These are phyloP conservation scores for Entelurus aequoreus DNA, from an alignment of 2,113 vertebrate species.

Conservation along the genomic window DNA sequence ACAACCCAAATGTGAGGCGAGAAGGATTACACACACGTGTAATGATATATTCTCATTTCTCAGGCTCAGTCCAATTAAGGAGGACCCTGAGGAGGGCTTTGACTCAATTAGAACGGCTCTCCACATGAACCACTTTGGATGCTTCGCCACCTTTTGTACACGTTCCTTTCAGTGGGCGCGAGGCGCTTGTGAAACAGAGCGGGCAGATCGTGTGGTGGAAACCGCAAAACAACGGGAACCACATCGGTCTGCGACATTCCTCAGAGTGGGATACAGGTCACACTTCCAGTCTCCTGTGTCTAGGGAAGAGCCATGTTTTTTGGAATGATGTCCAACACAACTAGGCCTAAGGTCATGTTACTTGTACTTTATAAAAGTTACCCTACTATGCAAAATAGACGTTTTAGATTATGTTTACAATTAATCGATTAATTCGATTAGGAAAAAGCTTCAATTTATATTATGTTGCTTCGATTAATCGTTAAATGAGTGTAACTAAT, in stretches of 20 bases:
- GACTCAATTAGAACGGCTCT: constrained; percentile 62
- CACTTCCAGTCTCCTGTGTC: too few relatives aligned
- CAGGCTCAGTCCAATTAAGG: constrained; percentile 59
- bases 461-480: too few relatives aligned
- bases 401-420: too few relatives aligned
- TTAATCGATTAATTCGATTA: too few relatives aligned
- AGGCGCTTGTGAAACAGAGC: not conserved
- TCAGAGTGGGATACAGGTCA: not conserved
- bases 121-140: constrained; percentile 54
- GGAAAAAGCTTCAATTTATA: too few relatives aligned
- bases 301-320: not conserved
- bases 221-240: not conserved
- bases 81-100: constrained; percentile 51
- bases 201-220: not conserved
- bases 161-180: constrained; percentile 5
- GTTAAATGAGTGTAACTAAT: too few relatives aligned
- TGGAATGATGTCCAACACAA: not conserved
- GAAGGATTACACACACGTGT: constrained; percentile 34
- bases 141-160: constrained; percentile 13
- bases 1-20: constrained; percentile 19
- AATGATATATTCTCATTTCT: constrained; percentile 60
- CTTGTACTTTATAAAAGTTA: too few relatives aligned
- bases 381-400: too few relatives aligned
- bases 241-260: too few relatives aligned
- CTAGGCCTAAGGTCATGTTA: not conserved